These are phyloP conservation scores for Sebastiscus albofasciatus DNA, from an alignment of 2,797 vertebrate genomes.

Conservation along the genomic window DNA sequence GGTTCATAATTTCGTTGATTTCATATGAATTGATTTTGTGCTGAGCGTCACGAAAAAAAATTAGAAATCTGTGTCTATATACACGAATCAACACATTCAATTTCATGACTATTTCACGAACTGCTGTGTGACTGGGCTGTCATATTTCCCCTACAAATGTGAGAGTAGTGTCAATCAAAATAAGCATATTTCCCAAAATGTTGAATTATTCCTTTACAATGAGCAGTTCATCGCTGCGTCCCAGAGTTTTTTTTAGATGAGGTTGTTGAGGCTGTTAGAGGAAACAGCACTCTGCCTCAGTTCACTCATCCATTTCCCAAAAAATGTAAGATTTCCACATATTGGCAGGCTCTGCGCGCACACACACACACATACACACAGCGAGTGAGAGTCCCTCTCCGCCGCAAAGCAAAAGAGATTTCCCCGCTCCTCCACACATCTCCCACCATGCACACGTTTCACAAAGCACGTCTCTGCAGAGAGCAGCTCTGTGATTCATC, in stretches of 20 bases:
- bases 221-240: neutral
- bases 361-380: neutral
- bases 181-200: neutral
- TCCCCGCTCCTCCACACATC: neutral
- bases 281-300: neutral
- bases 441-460: neutral
- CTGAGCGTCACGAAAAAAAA: too few relatives aligned
- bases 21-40: too few relatives aligned
- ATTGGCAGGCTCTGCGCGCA: neutral
- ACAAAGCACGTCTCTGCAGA: constrained; percentile 24
- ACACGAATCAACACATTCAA: too few relatives aligned
- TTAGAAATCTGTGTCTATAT: too few relatives aligned
- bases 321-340: constrained; percentile 15
- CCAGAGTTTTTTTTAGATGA: neutral
- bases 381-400: neutral
- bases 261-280: neutral
- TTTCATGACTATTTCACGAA: too few relatives aligned
- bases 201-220: neutral
- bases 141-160: too few relatives aligned
- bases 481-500: constrained; percentile 35
- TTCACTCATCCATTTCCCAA: neutral
- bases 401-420: constrained; percentile 8
- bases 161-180: neutral
- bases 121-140: too few relatives aligned
- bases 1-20: too few relatives aligned